Conservation (phyloP, 2,113 vertebrate genomes). For the Ibidorhyncha struthersii region DNA sequence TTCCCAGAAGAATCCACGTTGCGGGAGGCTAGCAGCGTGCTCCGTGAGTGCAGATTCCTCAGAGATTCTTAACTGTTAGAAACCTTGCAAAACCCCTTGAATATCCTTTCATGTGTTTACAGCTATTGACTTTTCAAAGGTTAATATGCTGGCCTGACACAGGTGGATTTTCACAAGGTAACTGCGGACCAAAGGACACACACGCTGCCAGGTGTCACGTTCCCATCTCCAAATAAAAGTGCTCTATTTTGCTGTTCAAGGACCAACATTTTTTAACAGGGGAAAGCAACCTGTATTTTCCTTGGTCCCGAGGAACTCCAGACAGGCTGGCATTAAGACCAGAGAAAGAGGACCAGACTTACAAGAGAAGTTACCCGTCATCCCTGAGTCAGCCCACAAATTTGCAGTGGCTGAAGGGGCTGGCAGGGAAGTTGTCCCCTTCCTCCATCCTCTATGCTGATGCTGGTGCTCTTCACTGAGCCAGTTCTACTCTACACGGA, state of each 20-base stretch:
- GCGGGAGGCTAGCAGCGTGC: neutral
- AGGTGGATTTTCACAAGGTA: neutral
- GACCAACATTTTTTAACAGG: neutral
- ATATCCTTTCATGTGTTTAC: neutral
- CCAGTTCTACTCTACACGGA: neutral
- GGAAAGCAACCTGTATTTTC: neutral
- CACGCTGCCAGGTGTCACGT: neutral
- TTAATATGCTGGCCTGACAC: neutral
- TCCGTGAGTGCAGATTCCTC: neutral
- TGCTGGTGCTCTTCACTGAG: neutral
- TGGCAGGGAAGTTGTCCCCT: neutral
- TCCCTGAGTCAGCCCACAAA: neutral
- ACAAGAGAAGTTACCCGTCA: neutral
- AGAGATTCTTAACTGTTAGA: neutral
- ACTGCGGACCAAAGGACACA: neutral
- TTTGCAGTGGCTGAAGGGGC: neutral
- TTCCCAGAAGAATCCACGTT: neutral
- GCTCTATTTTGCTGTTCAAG: neutral
- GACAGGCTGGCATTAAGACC: neutral
- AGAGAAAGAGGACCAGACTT: neutral
- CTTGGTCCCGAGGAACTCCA: neutral
- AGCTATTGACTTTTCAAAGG: slow-evolving; percentile 9
- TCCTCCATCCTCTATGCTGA: neutral
- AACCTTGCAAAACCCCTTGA: neutral
- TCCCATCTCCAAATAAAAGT: neutral